These are phyloP conservation scores for Lysandra coridon DNA, from an alignment of 2,888 invertebrate genomes.

Conservation along the genomic window DNA sequence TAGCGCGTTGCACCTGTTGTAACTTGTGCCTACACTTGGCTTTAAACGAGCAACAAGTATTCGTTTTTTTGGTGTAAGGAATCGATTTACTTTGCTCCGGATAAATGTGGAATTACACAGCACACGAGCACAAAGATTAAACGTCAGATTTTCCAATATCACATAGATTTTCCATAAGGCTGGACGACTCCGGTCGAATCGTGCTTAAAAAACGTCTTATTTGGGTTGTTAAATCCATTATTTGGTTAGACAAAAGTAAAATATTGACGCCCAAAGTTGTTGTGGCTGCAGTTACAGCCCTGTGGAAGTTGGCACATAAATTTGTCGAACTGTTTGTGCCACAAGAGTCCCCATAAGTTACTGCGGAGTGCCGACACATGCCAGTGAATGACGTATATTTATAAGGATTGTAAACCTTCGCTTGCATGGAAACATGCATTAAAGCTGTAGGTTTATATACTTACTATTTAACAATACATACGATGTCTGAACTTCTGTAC, in stretches of 20 bases:
- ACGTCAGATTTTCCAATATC: too few relatives aligned
- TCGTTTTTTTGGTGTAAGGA: background rate
- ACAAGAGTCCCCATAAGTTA: conserved; percentile 73
- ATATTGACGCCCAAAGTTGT: conserved; percentile 46
- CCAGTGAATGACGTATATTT: conserved; percentile 55
- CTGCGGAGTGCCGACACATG: conserved; percentile 35
- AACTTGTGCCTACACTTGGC: conserved; percentile 24
- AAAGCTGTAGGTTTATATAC: background rate
- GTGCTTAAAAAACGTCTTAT: too few relatives aligned
- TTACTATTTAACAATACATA: background rate
- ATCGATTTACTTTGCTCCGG: background rate
- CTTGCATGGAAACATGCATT: conserved; percentile 4
- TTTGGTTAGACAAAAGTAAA: background rate
- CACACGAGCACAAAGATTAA: too few relatives aligned
- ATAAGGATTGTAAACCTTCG: conserved; percentile 38
- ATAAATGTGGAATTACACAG: background rate
- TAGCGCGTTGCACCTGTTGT: conserved; percentile 50
- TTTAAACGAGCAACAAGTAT: background rate
- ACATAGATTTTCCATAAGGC: too few relatives aligned
- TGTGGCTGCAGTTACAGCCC: conserved; percentile 53
- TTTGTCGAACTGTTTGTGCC: conserved; percentile 66
- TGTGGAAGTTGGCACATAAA: conserved; percentile 69
- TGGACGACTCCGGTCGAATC: too few relatives aligned
- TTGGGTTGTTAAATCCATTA: background rate
- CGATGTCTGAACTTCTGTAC: too few relatives aligned